Percentiles rank a stretch among this genome's conserved stretches.
phyloP scores from a whole-genome alignment of 2,113 vertebrate genomes.

The Elaphurus davidianus region DNA sequence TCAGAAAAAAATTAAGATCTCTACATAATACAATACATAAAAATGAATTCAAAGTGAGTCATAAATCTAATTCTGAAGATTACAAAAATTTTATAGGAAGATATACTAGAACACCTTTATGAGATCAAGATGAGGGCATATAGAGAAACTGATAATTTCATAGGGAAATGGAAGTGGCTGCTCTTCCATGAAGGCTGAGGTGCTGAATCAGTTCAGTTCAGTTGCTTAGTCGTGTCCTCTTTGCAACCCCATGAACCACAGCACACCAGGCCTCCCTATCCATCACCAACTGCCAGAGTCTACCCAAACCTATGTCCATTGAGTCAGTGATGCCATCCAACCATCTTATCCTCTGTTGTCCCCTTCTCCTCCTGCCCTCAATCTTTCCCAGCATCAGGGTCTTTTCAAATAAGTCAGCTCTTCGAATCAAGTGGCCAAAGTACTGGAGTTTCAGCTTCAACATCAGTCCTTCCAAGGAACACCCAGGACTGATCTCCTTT shows the following conservation, averaged over 20 bases:
- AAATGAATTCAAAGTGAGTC: slow-evolving; percentile 4
- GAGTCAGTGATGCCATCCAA: not conserved
- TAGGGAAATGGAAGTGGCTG: not conserved
- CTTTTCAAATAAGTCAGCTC: not conserved
- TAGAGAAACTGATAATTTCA: not conserved
- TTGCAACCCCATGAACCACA: not conserved
- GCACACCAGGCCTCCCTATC: not conserved
- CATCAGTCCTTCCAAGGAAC: not conserved
- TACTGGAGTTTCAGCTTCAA: not conserved
- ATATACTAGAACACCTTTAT: not conserved
- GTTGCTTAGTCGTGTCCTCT: not conserved
- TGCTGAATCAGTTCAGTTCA: not conserved
- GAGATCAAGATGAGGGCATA: not conserved
- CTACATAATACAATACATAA: not conserved
- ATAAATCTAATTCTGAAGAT: not conserved
- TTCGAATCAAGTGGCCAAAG: not conserved
- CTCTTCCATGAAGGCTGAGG: not conserved
- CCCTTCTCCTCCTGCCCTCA: not conserved
- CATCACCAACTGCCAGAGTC: not conserved
- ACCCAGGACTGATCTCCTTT: not conserved
- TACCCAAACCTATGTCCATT: not conserved
- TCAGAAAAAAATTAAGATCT: not conserved
- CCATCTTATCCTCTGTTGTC: not conserved
- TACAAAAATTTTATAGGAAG: not conserved
- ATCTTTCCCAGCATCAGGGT: not conserved